Evolutionary conservation across 2,797 vertebrate species (phyloP).

Genomic region (Pyrocephalus nanus): DNA sequence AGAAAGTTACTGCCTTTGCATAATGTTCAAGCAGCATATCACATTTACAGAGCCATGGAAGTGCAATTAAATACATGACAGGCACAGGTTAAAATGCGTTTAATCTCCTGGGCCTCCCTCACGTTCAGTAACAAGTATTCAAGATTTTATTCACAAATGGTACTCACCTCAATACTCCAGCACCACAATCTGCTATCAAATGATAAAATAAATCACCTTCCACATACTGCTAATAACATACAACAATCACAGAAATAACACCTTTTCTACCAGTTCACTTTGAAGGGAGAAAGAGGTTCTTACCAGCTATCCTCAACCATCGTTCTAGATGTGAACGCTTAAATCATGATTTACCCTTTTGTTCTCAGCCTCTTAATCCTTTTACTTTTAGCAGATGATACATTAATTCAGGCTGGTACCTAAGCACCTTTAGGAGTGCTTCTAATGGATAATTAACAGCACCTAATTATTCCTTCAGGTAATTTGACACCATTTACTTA

Average conservation of each 20-base stretch:
- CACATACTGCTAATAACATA: not conserved
- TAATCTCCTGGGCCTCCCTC: too few species aligned
- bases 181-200: not conserved
- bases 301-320: not conserved
- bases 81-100: too few species aligned
- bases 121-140: not conserved
- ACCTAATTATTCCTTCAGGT: not conserved
- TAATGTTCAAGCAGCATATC: not conserved
- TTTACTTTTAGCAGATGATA: not conserved
- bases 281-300: not conserved
- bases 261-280: not conserved
- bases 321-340: not conserved
- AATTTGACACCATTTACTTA: not conserved
- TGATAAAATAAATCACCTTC: not conserved
- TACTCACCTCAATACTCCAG: not conserved
- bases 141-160: not conserved
- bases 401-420: not conserved
- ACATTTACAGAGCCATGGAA: not conserved
- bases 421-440: not conserved
- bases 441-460: not conserved
- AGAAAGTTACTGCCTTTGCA: not conserved
- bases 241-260: not conserved
- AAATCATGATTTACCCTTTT: not conserved
- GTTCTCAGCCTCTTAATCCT: not conserved
- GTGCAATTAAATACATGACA: not conserved